Base-by-base conservation (phyloP, 2,888 invertebrate genomes). In the Eustalomyia histrio region DNA sequence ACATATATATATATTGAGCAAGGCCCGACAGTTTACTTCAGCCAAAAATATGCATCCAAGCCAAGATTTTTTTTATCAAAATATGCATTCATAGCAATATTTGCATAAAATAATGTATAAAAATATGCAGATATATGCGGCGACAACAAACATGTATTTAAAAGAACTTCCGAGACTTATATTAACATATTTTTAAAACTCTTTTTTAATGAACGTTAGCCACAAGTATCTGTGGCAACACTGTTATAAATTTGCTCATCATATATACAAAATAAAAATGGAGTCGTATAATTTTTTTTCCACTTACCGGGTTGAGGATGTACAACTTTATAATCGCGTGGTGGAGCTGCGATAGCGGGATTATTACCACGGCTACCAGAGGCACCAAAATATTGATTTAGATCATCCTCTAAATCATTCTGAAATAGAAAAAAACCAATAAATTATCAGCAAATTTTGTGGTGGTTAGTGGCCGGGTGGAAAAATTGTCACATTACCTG, bases 261-360 rank as follows among this genome's bases (percentile, higher is more conserved):
- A 35, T 29, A 6, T 29, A 29, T 12, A 12, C 39, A 4, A 39
- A 39, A 39, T 3, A 39, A 39, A 39, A 39, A 39, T 39, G 39
- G 39, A 39, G 39, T 1, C 39, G 8, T 10, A 35, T 39, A 12
- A 8, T 1, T 1, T 57, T 57, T 29, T n/a, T 57, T 55, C 1
- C 35, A 84, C 85, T 91, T 92, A 94, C 95, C 95, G 89, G 95
- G 94, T 80, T 88, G 91, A 50, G 95, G 95, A 88, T 93, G 94
- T 2, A 95, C 92, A 75, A 94, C 90, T 87, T 93, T 93, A 2
- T 92, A 93, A 29, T 94, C 94, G 47, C 88, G 87, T 67, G 88
- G 88, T 24, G 88, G 87, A 53, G 72, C 80, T 7, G 68, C 60
- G n/a, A 69, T 65, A 24, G 9, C 60, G 8, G 58, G 21, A 67